Evolutionary conservation across 2,888 invertebrate species (phyloP).

Genomic region (Leucania comma): DNA sequence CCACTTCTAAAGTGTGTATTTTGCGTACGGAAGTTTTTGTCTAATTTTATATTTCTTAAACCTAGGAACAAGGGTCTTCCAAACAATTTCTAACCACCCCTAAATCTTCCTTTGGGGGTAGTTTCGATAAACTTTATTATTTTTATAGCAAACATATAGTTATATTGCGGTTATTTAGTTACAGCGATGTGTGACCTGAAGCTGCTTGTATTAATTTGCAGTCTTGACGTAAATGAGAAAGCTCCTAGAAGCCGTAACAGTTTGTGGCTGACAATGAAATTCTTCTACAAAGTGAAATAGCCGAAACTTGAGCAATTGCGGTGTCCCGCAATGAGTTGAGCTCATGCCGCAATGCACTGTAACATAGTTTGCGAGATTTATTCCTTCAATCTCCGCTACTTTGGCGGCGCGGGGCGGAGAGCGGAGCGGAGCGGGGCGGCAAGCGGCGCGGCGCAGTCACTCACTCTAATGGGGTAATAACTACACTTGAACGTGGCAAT

Average conservation of each 20-base stretch:
- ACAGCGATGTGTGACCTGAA: neutral
- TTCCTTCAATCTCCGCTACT: slow-evolving; percentile 79
- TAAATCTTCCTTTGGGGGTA: no score
- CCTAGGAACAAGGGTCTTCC: no score
- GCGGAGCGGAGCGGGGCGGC: slow-evolving; percentile 64
- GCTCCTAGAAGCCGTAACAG: neutral
- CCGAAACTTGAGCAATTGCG: slow-evolving; percentile 49
- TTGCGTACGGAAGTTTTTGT: no score
- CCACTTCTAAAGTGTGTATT: no score
- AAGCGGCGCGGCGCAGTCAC: slow-evolving; percentile 71
- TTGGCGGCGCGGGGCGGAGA: slow-evolving; percentile 58
- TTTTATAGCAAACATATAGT: neutral
- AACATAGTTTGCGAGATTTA: slow-evolving; percentile 76
- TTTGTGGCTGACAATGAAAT: slow-evolving; percentile 28
- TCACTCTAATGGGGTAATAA: slow-evolving; percentile 84
- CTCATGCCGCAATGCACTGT: slow-evolving; percentile 64
- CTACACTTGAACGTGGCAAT: slow-evolving; percentile 82
- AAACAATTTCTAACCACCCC: no score
- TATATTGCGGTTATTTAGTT: neutral
- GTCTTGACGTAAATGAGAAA: slow-evolving; percentile 13
- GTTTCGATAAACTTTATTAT: no score
- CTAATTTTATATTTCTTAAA: no score
- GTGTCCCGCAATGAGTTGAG: slow-evolving; percentile 53
- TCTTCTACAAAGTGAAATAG: slow-evolving; percentile 33
- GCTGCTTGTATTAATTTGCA: slow-evolving; percentile 11